A percentile compares a stretch with the other conserved stretches of the same genome.
These are phyloP conservation scores for Apocrypta bakeri DNA, from an alignment of 1,140 invertebrate genomes.

Conservation along the genomic window DNA sequence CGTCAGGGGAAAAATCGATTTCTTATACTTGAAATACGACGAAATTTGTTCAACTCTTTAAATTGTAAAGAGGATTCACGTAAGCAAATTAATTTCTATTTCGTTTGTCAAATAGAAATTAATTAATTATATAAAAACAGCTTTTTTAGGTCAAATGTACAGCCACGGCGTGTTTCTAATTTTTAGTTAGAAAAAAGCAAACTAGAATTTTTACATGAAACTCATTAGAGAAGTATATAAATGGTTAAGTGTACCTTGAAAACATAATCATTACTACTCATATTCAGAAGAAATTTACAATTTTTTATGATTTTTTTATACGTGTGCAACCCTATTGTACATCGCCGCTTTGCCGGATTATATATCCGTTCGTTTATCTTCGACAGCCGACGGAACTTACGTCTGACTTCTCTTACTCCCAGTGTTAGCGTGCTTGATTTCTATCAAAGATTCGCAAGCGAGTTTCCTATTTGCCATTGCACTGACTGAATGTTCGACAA, in stretches of 20 bases:
- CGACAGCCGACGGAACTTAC: background rate
- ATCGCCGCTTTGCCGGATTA: background rate
- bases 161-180: too few species aligned
- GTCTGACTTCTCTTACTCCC: background rate
- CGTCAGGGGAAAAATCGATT: background rate
- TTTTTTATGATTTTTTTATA: background rate
- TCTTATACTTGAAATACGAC: background rate
- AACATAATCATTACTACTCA: background rate
- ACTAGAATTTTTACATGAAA: too few species aligned
- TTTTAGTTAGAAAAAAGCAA: too few species aligned
- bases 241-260: background rate
- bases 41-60: too few species aligned
- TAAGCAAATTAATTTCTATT: too few species aligned
- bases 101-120: too few species aligned
- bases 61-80: too few species aligned
- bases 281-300: background rate
- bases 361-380: background rate
- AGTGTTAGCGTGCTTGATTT: slow-evolving; percentile 31
- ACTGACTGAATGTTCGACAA: slow-evolving; percentile 37
- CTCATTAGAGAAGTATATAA: too few species aligned
- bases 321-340: too few species aligned
- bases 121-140: too few species aligned
- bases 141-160: too few species aligned
- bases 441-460: slow-evolving; percentile 7
- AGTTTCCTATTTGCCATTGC: slow-evolving; percentile 35